Conservation (phyloP, 2,888 invertebrate genomes). For the Andrena bicolor region DNA sequence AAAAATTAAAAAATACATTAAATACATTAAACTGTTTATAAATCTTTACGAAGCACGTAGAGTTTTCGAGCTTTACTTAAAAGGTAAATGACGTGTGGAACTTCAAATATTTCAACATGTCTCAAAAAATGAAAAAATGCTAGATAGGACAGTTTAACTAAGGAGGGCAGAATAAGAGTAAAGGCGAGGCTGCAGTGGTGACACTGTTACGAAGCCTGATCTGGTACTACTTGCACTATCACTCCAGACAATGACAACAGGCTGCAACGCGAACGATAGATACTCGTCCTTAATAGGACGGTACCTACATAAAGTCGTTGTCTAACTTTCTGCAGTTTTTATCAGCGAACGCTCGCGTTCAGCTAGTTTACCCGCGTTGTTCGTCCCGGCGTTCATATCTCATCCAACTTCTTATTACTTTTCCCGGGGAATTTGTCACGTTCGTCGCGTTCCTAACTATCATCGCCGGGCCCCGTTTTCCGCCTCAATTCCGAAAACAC, state of each 20-base stretch:
- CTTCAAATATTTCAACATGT: too few relatives aligned
- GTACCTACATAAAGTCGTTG: slow-evolving; percentile 36
- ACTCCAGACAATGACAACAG: not conserved
- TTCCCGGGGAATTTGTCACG: slow-evolving; percentile 56
- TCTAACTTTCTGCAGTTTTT: slow-evolving; percentile 51
- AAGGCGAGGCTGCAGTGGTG: too few relatives aligned
- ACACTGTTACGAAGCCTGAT: too few relatives aligned
- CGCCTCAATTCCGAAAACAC: slow-evolving; percentile 34
- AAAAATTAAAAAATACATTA: too few relatives aligned
- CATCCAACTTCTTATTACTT: slow-evolving; percentile 71
- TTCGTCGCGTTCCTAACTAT: slow-evolving; percentile 58
- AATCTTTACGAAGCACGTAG: too few relatives aligned
- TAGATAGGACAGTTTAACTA: too few relatives aligned
- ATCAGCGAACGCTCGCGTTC: slow-evolving; percentile 37
- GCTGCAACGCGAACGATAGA: slow-evolving; percentile 14
- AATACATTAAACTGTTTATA: too few relatives aligned
- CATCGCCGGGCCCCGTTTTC: slow-evolving; percentile 31
- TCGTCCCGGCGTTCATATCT: slow-evolving; percentile 37
- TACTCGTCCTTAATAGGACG: slow-evolving; percentile 19
- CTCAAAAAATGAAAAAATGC: too few relatives aligned
- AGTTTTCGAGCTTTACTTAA: too few relatives aligned
- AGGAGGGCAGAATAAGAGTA: too few relatives aligned
- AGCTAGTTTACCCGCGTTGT: slow-evolving; percentile 24
- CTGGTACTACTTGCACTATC: slow-evolving; percentile 20
- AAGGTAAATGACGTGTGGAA: too few relatives aligned